These are phyloP conservation scores for Microcaecilia unicolor DNA, from an alignment of 2,797 vertebrate genomes.

Conservation along the genomic window DNA sequence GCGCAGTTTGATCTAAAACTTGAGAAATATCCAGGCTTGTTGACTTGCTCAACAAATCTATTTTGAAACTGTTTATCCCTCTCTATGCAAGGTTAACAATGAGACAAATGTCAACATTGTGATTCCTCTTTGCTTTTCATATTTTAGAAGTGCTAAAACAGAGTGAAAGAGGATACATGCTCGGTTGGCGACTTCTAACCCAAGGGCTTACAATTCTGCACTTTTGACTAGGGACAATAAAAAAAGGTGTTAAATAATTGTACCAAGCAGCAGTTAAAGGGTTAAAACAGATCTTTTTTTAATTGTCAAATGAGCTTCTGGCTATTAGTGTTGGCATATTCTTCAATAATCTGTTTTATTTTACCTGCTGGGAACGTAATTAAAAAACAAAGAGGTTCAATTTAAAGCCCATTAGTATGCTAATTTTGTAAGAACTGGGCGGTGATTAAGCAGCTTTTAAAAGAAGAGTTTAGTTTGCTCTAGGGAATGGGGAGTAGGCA, in stretches of 20 bases:
- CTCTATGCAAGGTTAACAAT: no score
- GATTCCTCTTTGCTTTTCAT: no score
- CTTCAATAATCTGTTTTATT: conserved; percentile 98
- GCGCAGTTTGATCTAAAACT: no score
- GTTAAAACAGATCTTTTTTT: conserved; percentile 63
- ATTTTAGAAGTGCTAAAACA: no score
- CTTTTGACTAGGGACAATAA: conserved; percentile 13
- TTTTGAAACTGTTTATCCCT: no score
- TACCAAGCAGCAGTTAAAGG: conserved; percentile 38
- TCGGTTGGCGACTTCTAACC: no score
- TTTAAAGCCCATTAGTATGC: conserved; percentile 99
- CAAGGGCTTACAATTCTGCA: no score
- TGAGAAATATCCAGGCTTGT: no score
- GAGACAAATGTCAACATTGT: no score
- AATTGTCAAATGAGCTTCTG: conserved; percentile 67
- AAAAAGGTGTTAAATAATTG: conserved; percentile 36
- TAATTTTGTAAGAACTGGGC: conserved; percentile 92
- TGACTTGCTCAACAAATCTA: no score
- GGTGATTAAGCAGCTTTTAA: conserved; percentile 96
- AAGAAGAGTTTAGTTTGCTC: conserved; percentile 82
- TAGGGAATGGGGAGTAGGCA: conserved; percentile 74
- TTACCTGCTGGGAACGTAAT: conserved; percentile 99
- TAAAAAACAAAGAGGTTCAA: conserved; percentile 99
- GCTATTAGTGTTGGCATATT: conserved; percentile 77
- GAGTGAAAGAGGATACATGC: no score